These are phyloP conservation scores for Pegea sp. DNA, from an alignment of 23 tunicate species.

Conservation along the genomic window DNA sequence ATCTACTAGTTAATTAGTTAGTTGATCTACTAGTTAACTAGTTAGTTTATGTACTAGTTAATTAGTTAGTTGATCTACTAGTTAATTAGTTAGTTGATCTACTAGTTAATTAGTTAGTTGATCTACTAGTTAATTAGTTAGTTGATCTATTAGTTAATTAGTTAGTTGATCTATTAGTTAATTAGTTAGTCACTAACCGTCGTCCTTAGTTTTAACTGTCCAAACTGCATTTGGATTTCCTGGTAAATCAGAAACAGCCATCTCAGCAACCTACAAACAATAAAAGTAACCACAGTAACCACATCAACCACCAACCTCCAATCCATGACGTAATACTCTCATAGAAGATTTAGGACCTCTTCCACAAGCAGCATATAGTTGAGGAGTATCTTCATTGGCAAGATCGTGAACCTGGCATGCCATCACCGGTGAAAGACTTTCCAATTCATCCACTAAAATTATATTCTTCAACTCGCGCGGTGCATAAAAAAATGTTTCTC, in stretches of 20 bases:
- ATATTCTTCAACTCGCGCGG: constrained; percentile 71
- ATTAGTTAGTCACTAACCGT: constrained; percentile 23
- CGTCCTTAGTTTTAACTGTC: constrained; percentile 91
- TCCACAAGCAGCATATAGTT: constrained; percentile 91
- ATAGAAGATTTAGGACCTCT: constrained; percentile 86
- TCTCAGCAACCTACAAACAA: constrained; percentile 68
- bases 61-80: neutral
- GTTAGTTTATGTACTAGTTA: too few species aligned
- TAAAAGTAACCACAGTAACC: neutral
- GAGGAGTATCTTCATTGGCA: constrained; percentile 97
- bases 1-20: too few species aligned
- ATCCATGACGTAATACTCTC: constrained; percentile 74
- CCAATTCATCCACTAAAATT: constrained; percentile 88
- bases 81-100: neutral
- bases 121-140: neutral
- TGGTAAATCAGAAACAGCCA: constrained; percentile 99
- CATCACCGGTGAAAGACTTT: constrained; percentile 82
- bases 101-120: too few species aligned
- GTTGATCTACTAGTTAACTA: neutral
- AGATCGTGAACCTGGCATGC: constrained; percentile 81
- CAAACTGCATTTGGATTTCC: constrained; percentile 99
- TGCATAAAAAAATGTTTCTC: constrained; percentile 92
- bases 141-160: too few species aligned
- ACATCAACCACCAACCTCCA: constrained; percentile 34
- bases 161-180: neutral